Base-by-base conservation (phyloP, 1,140 invertebrate species). In the Lucilia sericata region DNA sequence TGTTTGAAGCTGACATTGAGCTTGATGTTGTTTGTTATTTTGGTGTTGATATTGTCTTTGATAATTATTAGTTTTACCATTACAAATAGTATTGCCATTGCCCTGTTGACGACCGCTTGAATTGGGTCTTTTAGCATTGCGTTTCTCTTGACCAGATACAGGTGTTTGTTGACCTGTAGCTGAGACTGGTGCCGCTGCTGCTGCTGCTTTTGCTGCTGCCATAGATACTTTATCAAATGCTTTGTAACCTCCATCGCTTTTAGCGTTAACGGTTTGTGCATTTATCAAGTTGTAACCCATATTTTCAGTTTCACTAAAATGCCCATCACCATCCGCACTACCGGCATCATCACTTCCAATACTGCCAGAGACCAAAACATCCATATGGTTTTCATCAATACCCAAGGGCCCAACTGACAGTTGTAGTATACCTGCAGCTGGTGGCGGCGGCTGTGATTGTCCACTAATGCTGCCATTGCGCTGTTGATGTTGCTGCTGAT, bases 1-100 rank as follows among this genome's bases (percentile, higher is more conserved):
- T 14, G 42, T 14, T 10, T 70, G 47, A 30, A 70, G 47, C 21
- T 76, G 30, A 30, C 25, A 1, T 30, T 30, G 25, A 30, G 25
- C 25, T n/a, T 75, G 94, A 94, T 86, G 93, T 94, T 78, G 93
- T 30, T 30, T 87, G 42, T 93, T 94, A 30, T 87, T 93, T 91
- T 86, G 93, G 92, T 88, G 94, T 93, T 85, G 91, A 30, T 30
- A 30, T 82, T 86, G 21, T 36, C 30, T 21, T 82, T 83, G 47
- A 70, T 70, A 60, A 21, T 42, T 74, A 21, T 83, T 83, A 42
- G 55, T 47, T 65, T 74, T 83, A 42, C 82, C 82, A 83, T 83
- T 83, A 70, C 65, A 60, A 19, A 70, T 70, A 21, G 19, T 81
- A 74, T 83, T 83, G 30, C 76, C 49, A 74, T 85, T 85, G 82